phyloP scores from a whole-genome alignment of 2,113 vertebrate species.

The Plectropomus leopardus region DNA sequence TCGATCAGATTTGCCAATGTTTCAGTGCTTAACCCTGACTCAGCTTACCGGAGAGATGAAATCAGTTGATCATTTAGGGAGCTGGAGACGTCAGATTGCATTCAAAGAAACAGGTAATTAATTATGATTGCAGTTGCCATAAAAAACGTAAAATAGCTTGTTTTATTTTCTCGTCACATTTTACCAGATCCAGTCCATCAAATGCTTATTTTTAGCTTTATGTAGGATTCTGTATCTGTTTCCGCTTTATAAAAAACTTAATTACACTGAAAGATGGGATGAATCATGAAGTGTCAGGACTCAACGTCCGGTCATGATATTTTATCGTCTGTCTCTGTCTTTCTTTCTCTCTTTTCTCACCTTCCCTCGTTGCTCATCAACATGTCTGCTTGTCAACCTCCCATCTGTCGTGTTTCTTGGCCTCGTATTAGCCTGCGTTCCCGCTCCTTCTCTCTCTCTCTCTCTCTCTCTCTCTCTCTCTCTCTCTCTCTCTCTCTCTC shows the following conservation, averaged over 20 bases:
- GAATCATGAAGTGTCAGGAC: background rate
- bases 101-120: background rate
- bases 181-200: background rate
- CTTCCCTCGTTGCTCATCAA: slow-evolving; percentile 40
- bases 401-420: slow-evolving; percentile 41
- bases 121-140: background rate
- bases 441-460: background rate
- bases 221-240: background rate
- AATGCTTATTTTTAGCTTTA: background rate
- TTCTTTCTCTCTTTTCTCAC: slow-evolving; percentile 24
- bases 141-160: background rate
- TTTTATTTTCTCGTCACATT: background rate
- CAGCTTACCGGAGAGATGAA: background rate
- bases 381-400: slow-evolving; percentile 41
- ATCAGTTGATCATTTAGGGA: background rate
- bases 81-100: background rate
- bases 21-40: background rate
- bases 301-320: background rate
- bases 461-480: background rate
- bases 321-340: no score
- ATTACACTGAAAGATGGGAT: background rate
- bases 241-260: background rate
- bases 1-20: background rate
- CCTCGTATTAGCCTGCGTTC: background rate
- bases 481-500: background rate